Conservation (phyloP, 2,113 vertebrate genomes). For the Carlito syrichta region DNA sequence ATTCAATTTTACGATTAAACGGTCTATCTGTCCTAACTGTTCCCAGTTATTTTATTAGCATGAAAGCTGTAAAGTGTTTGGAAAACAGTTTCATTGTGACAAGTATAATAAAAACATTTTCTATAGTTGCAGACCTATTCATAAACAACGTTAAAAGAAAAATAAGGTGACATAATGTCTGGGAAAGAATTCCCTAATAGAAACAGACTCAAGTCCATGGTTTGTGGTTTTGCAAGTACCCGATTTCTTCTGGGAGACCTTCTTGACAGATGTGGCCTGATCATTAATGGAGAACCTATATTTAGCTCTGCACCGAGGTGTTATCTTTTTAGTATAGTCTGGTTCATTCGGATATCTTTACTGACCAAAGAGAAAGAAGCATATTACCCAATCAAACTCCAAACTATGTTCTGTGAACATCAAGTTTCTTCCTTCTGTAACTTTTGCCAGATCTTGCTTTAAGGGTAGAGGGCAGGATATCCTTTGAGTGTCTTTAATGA, state of each 20-base stretch:
- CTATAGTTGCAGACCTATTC: constrained; percentile 54
- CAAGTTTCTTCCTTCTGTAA: neutral
- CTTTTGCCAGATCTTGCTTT: neutral
- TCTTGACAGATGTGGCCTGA: constrained; percentile 30
- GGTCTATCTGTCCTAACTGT: neutral
- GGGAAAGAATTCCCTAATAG: constrained; percentile 49
- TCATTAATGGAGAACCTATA: neutral
- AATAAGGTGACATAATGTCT: constrained; percentile 70
- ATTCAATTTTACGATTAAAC: neutral
- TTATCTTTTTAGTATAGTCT: neutral
- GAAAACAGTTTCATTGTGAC: constrained; percentile 58
- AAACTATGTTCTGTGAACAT: neutral
- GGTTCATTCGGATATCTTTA: neutral
- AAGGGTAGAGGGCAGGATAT: neutral
- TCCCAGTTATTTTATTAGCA: constrained; percentile 19
- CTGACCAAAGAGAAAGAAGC: neutral
- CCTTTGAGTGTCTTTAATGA: neutral
- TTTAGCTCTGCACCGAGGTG: neutral
- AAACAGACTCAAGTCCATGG: constrained; percentile 20
- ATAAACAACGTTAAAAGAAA: constrained; percentile 55
- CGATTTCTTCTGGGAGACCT: constrained; percentile 30
- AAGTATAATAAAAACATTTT: constrained; percentile 57
- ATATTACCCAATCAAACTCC: neutral
- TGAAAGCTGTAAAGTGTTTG: constrained; percentile 36
- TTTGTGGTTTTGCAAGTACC: constrained; percentile 45